Evolutionary conservation across 2,888 invertebrate genomes (phyloP), one percentile per base, ranked within the genome.

Genomic region (Drosophila mimica): DNA sequence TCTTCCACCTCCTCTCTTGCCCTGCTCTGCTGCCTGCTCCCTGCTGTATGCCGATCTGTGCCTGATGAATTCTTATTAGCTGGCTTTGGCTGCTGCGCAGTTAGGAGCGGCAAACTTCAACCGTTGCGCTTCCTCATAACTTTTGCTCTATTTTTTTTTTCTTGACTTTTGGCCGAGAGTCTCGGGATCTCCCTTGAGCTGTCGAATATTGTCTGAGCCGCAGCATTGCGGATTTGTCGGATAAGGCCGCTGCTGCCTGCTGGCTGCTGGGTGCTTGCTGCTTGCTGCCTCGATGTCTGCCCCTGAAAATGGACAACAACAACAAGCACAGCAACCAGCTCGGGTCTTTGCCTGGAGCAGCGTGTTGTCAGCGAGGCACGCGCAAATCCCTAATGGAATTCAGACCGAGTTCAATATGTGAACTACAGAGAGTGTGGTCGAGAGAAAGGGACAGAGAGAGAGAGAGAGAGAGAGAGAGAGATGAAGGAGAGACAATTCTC

Each of bases 1-100:
- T 53, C 15, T 53, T 9, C 34, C n/a, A 13, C 36, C 31, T 20
- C 15, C 38, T 15, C 52, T 20, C 25, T 4, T 7, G 15, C 25
- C 4, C 0, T 20, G 43, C 43, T 20, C 17, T 43, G 46, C 31
- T 13, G 30, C 8, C 33, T 30, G 53, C 25, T 28, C 34, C 33
- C 34, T 48, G 70, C 33, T 40, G 68, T 57, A 28, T 40, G 33
- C 59, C 56, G 67, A 33, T 58, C 68, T 73, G 59, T 65, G 76
- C 62, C 86, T 85, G 85, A 85, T 85, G 88, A 86, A 87, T 87
- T 87, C 86, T 87, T 87, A 89, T 89, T 89, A 89, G 86, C 83
- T 87, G 84, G 76, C 87, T 74, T 73, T 70, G 75, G 73, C 67
- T 64, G 78, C 66, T 74, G 77, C 62, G 60, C 74, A 78, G 74